These are phyloP conservation scores for Rhagonycha lutea DNA, from an alignment of 2,888 invertebrate species.

Conservation along the genomic window DNA sequence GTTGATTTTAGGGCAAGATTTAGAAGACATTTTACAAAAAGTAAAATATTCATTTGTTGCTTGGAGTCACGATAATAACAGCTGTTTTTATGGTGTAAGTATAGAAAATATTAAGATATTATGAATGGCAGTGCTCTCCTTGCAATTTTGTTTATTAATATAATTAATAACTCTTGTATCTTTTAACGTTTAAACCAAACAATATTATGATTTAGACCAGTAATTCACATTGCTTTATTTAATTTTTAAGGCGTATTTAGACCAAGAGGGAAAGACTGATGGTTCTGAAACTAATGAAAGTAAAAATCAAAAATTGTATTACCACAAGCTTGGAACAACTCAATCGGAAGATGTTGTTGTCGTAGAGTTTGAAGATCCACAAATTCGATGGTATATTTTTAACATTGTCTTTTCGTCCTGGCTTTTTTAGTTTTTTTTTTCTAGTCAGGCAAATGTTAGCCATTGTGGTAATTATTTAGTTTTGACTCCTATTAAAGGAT, in stretches of 20 bases:
- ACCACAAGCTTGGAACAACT: constrained; percentile 84
- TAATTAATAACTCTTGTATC: not conserved
- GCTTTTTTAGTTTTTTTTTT: constrained; percentile 35
- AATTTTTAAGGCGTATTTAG: constrained; percentile 72
- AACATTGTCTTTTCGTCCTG: not conserved
- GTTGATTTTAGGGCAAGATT: constrained; percentile 70
- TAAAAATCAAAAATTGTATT: constrained; percentile 91
- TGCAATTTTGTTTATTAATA: not conserved
- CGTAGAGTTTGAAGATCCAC: constrained; percentile 89
- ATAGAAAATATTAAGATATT: not conserved
- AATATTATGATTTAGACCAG: not conserved
- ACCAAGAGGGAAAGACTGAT: constrained; percentile 80
- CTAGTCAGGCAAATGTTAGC: constrained; percentile 81
- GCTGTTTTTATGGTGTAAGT: constrained; percentile 89
- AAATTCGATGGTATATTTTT: constrained; percentile 81
- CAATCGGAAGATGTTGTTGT: constrained; percentile 86
- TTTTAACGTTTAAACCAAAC: no score
- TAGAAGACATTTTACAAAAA: constrained; percentile 85
- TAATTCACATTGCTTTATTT: not conserved
- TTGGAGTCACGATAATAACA: constrained; percentile 95
- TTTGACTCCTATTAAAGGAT: constrained; percentile 82
- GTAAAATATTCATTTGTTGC: constrained; percentile 90
- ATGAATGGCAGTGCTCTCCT: not conserved
- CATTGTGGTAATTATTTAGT: constrained; percentile 92
- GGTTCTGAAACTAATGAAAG: constrained; percentile 89